Evolutionary conservation across 92 coral and sea anemone species (phyloP).

Genomic region (Anthopleura xanthogrammica): DNA sequence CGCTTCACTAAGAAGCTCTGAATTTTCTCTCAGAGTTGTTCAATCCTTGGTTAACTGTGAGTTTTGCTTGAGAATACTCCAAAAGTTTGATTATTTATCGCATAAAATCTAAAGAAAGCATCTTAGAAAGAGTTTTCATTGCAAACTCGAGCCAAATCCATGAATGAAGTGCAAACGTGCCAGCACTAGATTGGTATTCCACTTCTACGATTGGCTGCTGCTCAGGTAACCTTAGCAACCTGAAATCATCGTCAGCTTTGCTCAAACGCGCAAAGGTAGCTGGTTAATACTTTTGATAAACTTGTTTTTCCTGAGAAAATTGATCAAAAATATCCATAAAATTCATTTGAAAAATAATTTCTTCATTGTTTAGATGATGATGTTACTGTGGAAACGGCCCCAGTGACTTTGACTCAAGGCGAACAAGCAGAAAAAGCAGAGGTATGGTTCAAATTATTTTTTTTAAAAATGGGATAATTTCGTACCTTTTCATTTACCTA

Average conservation of each 20-base stretch:
- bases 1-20: too few relatives aligned
- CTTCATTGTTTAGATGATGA: conserved; percentile 16
- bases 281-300: too few relatives aligned
- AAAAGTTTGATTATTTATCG: too few relatives aligned
- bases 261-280: neutral
- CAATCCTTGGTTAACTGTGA: too few relatives aligned
- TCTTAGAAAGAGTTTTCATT: neutral
- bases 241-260: too few relatives aligned
- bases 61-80: too few relatives aligned
- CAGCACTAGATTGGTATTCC: neutral
- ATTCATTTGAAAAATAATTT: neutral
- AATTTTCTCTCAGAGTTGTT: too few relatives aligned
- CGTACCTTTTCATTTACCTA: neutral
- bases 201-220: neutral
- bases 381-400: conserved; percentile 33
- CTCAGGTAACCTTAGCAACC: neutral
- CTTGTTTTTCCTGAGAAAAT: neutral
- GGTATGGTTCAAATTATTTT: conserved; percentile 24
- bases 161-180: neutral
- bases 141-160: neutral
- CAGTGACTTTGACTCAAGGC: conserved; percentile 32
- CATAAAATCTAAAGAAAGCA: too few relatives aligned
- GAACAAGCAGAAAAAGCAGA: conserved; percentile 45
- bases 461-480: neutral
- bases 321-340: neutral